Evolutionary conservation across 1,140 invertebrate species (phyloP).

Genomic region (Lepidurus apus): DNA sequence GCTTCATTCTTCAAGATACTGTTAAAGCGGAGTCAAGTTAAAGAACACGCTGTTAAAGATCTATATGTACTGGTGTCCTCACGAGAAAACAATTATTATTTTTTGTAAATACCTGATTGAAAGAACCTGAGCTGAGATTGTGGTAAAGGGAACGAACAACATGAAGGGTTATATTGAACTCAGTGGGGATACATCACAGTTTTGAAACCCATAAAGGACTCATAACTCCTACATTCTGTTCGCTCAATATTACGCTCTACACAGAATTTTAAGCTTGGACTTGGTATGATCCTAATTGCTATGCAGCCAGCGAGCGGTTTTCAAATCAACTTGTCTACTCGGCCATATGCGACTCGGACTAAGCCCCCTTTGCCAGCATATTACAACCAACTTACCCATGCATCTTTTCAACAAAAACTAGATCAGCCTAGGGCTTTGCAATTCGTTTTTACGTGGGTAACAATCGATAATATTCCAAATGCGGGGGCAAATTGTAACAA

Average conservation of each 20-base stretch:
- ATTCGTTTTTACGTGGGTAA: no score
- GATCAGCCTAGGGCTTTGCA: background rate
- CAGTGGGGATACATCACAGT: background rate
- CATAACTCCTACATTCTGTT: background rate
- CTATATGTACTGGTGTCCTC: no score
- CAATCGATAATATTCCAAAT: no score
- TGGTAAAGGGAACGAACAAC: background rate
- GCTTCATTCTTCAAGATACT: no score
- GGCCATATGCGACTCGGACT: background rate
- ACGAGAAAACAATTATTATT: no score
- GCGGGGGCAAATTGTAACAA: no score
- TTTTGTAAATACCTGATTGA: no score
- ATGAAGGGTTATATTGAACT: background rate
- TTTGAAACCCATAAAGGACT: background rate
- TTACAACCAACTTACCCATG: background rate
- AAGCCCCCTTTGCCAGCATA: background rate
- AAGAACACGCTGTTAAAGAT: no score
- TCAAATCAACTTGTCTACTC: constrained; percentile 19
- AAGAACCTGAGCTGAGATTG: no score
- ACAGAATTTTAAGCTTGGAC: background rate
- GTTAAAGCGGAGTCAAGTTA: no score
- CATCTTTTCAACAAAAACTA: background rate
- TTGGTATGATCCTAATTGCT: constrained; percentile 5
- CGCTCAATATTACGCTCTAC: background rate
- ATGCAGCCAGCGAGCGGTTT: background rate